These are phyloP conservation scores for Willisornis vidua DNA, from an alignment of 2,113 vertebrate species.

Conservation along the genomic window DNA sequence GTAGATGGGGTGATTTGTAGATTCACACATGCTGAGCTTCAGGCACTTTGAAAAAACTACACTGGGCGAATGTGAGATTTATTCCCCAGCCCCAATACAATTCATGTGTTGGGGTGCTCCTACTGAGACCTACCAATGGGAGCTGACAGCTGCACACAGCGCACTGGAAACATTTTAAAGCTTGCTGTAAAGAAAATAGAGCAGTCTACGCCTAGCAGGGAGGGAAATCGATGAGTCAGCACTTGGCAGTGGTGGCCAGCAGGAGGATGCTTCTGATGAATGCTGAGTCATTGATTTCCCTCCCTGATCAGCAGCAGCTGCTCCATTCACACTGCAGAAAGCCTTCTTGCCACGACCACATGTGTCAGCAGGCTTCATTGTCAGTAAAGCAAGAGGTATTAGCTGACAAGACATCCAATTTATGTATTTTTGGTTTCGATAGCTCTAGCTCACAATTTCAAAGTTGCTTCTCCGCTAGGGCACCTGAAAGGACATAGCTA, in stretches of 20 bases:
- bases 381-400: slow-evolving; percentile 13
- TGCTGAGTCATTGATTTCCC: slow-evolving; percentile 71
- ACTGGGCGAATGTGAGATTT: neutral
- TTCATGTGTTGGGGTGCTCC: slow-evolving; percentile 24
- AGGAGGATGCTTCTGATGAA: slow-evolving; percentile 60
- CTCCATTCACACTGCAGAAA: slow-evolving; percentile 53
- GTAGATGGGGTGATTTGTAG: neutral
- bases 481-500: neutral
- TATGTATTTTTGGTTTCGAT: neutral
- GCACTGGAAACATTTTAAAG: slow-evolving; percentile 36
- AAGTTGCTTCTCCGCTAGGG: neutral
- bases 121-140: slow-evolving; percentile 7
- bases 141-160: slow-evolving; percentile 21
- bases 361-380: slow-evolving; percentile 23
- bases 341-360: neutral
- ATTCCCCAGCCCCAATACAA: neutral
- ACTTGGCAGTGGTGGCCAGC: slow-evolving; percentile 69
- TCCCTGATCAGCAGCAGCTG: slow-evolving; percentile 54
- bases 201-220: slow-evolving; percentile 52
- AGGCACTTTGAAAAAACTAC: neutral
- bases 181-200: slow-evolving; percentile 58
- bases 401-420: slow-evolving; percentile 25
- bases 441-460: neutral
- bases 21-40: neutral
- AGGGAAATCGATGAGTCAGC: slow-evolving; percentile 71